Evolutionary conservation across 2,797 vertebrate genomes (phyloP), one percentile per base, ranked within the genome.

Genomic region (Psittacula echo): DNA sequence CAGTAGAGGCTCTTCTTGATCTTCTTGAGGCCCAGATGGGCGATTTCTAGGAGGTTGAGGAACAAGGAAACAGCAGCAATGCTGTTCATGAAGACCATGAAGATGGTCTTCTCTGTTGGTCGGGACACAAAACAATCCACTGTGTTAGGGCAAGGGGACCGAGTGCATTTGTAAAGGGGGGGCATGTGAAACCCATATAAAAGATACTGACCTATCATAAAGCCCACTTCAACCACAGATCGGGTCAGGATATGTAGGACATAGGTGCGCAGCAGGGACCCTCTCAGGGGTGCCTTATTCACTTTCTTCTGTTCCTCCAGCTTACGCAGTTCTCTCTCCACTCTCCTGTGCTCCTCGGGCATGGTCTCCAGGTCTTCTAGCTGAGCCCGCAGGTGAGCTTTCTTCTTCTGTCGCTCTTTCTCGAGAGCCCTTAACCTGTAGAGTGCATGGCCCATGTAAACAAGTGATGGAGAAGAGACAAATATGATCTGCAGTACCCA

Each of bases 401-500:
- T 99, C 96, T 98, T 99, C 93, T 94, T 98, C 96, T 98, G 98
- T 6, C 99, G 97, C 96, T 99, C 98, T 73, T 99, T 99, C 70
- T 99, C 99, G 1, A 99, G 98, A 7, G 98, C 98, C 90, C 99
- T 98, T n/a, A 99, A 56, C 32, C 98, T 98, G 92, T 99, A 99
- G 87, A 99, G 97, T 0, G 99, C 99, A 0, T 99, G 99, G 12
- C 99, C 99, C 99, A 99, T 99, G 97, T 99, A 99, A 65, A 99
- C 99, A 60, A 99, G 96, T 2, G 99, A 99, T 0, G 99, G 99
- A 12, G 99, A 99, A 64, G 99, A 99, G 47, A 99, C 99, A 32
- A 99, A 99, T 58, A 99, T 99, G 88, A 99, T 98, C 97, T 99
- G 99, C 64, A 99, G 97, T 8, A 99, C 99, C 99, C 99, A 99